Base-by-base conservation (phyloP, 2,888 invertebrate species). In the Eupeodes luniger region DNA sequence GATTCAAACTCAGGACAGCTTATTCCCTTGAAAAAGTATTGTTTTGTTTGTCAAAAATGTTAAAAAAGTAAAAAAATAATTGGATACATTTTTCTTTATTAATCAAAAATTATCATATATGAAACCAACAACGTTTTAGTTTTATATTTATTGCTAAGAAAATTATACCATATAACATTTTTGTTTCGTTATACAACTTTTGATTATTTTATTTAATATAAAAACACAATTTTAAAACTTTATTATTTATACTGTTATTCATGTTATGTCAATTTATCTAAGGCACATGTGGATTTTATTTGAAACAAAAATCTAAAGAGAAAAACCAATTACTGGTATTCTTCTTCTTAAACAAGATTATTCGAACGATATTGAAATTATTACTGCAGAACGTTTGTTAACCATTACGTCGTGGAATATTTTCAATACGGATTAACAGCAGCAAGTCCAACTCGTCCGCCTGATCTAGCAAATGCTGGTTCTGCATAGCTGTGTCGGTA, bases 401-500 rank as follows among this genome's bases (percentile, higher is more conserved):
- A 55, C 44, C 14, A n/a, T 40, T 59, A 59, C 19, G 47, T 47
- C 66, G 49, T 5, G 34, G 19, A 67, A 27, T 44, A 44, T 55
- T 47, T 47, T 90, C 90, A 93, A 82, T 92, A 93, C 51, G 93
- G 93, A 91, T 94, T 93, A 34, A 94, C 93, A 61, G 94, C 94
- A 9, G 94, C 94, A 36, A 94, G 90, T 19, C 94, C 94, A 7
- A 94, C 94, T 3, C 94, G 92, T 34, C 94, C 93, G 27, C 93
- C 93, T 75, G 92, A 91, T 61, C 93, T 90, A 10, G 92, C 91
- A 64, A 93, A 93, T 10, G 93, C 93, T 40, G 93, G 93, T 87
- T 94, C 94, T 49, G 93, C 94, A 87, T 94, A 94, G 89, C 94
- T 94, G 83, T 94, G 94, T 7, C 94, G 92, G 90, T 93, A 93